Evolutionary conservation across 37 sponge, comb jelly and placozoan genomes (phyloP).

Genomic region (Oscarella lobularis): DNA sequence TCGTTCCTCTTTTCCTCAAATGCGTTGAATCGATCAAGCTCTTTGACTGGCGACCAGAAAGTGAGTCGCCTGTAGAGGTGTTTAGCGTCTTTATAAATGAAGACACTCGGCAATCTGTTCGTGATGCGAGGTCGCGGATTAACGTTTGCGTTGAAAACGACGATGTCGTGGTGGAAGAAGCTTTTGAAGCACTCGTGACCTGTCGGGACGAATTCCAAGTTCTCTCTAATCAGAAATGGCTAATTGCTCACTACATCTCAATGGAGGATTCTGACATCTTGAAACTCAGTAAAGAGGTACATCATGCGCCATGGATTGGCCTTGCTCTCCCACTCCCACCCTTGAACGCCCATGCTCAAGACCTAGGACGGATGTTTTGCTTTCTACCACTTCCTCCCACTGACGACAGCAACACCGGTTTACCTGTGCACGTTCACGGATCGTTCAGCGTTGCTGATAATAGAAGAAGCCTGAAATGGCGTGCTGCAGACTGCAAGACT

Average conservation of each 20-base stretch:
- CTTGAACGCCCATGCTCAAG: background rate
- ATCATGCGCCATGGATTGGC: constrained; percentile 51
- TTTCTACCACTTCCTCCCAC: constrained; percentile 23
- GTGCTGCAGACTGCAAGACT: constrained; percentile 34
- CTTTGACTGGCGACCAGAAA: background rate
- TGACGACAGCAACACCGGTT: constrained; percentile 16
- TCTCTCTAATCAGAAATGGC: background rate
- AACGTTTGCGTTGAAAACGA: too few relatives aligned
- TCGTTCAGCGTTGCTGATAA: constrained; percentile 38
- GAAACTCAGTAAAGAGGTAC: constrained; percentile 3
- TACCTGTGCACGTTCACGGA: constrained; percentile 45
- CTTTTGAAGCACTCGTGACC: too few relatives aligned
- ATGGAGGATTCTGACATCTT: background rate
- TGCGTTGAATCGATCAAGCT: background rate
- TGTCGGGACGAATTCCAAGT: too few relatives aligned
- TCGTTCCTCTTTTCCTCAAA: background rate
- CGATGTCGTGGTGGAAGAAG: too few relatives aligned
- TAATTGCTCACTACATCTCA: background rate
- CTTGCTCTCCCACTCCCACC: constrained; percentile 36
- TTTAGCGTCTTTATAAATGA: background rate
- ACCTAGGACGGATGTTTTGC: constrained; percentile 26
- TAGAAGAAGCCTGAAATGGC: constrained; percentile 66
- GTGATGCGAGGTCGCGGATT: background rate
- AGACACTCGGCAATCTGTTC: background rate
- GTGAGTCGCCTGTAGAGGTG: background rate